phyloP scores from a whole-genome alignment of 1,140 invertebrate genomes.

The Drosophila paulistorum region DNA sequence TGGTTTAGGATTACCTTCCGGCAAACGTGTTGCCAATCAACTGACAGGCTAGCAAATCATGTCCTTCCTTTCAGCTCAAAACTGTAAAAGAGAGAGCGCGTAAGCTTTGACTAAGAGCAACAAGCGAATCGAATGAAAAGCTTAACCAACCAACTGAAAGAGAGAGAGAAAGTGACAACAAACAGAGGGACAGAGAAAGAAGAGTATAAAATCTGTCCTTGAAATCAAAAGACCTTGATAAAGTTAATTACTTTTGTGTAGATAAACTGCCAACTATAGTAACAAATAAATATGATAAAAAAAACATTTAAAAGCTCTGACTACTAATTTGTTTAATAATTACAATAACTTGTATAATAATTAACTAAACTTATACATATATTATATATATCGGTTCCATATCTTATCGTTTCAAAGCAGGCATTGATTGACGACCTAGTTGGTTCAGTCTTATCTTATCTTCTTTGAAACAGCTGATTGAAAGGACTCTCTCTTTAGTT shows the following conservation, averaged over 20 bases:
- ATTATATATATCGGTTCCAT: neutral
- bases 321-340: neutral
- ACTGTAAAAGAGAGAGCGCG: constrained; percentile 47
- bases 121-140: constrained; percentile 52
- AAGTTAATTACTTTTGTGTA: constrained; percentile 33
- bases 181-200: neutral
- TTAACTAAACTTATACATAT: neutral
- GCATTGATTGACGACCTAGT: constrained; percentile 57
- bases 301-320: neutral
- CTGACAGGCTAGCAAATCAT: constrained; percentile 72
- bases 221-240: constrained; percentile 30
- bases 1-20: constrained; percentile 71
- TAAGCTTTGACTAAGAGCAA: constrained; percentile 50
- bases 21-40: constrained; percentile 83
- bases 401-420: constrained; percentile 16
- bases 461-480: constrained; percentile 57
- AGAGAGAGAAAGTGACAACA: constrained; percentile 14
- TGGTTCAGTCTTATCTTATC: constrained; percentile 28
- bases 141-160: constrained; percentile 26
- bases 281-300: neutral
- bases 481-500: constrained; percentile 36
- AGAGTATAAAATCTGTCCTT: constrained; percentile 29
- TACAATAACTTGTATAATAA: neutral
- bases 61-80: constrained; percentile 50
- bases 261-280: constrained; percentile 5